Evolutionary conservation across 2,888 invertebrate species (phyloP), one percentile per base, ranked within the genome.

Genomic region (Girardia tigrina): DNA sequence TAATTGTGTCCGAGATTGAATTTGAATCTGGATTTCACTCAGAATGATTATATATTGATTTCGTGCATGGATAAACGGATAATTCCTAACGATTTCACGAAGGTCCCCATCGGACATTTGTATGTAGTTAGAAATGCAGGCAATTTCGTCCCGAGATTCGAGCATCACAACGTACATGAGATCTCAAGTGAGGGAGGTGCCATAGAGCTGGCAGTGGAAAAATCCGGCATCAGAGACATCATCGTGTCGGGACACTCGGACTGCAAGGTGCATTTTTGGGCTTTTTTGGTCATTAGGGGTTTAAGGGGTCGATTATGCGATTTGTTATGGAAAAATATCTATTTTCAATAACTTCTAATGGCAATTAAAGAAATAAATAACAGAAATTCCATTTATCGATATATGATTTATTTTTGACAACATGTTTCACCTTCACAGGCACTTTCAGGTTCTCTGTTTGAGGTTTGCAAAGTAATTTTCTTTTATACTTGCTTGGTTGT

Each of bases 31-130:
- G 23, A 56, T 56, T 56, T 12, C n/a, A n/a, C n/a, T n/a, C n/a
- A 56, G 56, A 56, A 4, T 16, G 56, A 56, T 56, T 56, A 56
- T 16, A 56, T 95, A 78, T 92, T 95, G 86, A 94, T 95, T 85
- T 92, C 94, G 70, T 97, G 95, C 85, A 94, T 97, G 90, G 95
- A 97, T 88, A 92, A 92, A 84, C 88, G 97, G 85, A 92, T 97
- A 90, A 90, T 94, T 80, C 94, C 95, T 27, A 92, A 94, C 77
- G 88, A 92, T 83, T 93, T 94, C 84, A 93, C 93, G 76, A 91
- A 92, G 87, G 92, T 92, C 75, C 90, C 92, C 85, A 91, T 94
- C 78, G 97, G 97, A 71, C 94, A 97, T 84, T 94, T 94, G 92
- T 95, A 94, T 87, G 90, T 95, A 80, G 93, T 95, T 0, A 88